Percentiles rank a stretch among this genome's conserved stretches.
Evolutionary conservation across 1,140 invertebrate species (phyloP).

Genomic region (Dinoponera quadriceps): DNA sequence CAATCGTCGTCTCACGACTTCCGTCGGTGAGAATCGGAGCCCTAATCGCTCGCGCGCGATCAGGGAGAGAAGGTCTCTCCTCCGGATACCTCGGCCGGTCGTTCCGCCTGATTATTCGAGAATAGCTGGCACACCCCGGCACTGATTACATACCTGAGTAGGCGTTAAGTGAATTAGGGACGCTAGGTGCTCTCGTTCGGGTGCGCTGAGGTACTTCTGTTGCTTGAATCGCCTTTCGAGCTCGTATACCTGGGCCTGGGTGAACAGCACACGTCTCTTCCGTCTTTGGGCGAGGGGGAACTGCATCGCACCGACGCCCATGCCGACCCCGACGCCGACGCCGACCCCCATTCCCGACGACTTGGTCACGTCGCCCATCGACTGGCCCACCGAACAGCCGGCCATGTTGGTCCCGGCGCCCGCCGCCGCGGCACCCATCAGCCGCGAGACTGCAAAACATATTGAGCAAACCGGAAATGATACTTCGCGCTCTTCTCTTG

Average conservation of each 20-base stretch:
- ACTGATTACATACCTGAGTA: slow-evolving; percentile 92
- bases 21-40: no score
- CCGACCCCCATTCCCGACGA: slow-evolving; percentile 87
- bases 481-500: background rate
- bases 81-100: background rate
- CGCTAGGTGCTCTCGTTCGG: slow-evolving; percentile 98
- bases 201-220: slow-evolving; percentile 98
- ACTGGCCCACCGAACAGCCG: slow-evolving; percentile 89
- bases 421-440: slow-evolving; percentile 93
- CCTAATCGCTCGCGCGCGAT: no score
- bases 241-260: slow-evolving; percentile 99
- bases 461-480: slow-evolving; percentile 61
- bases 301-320: slow-evolving; percentile 95
- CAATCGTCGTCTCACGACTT: no score
- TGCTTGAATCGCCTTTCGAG: slow-evolving; percentile 98
- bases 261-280: slow-evolving; percentile 98
- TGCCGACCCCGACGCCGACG: slow-evolving; percentile 89
- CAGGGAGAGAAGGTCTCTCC: background rate
- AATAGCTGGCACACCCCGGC: background rate
- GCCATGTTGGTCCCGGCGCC: slow-evolving; percentile 89
- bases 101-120: background rate
- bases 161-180: slow-evolving; percentile 97
- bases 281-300: slow-evolving; percentile 95
- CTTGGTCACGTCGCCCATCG: slow-evolving; percentile 93
- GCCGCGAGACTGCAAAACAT: slow-evolving; percentile 92